These are phyloP conservation scores for Cheilosia pagana DNA, from an alignment of 2,888 invertebrate genomes.

Conservation along the genomic window DNA sequence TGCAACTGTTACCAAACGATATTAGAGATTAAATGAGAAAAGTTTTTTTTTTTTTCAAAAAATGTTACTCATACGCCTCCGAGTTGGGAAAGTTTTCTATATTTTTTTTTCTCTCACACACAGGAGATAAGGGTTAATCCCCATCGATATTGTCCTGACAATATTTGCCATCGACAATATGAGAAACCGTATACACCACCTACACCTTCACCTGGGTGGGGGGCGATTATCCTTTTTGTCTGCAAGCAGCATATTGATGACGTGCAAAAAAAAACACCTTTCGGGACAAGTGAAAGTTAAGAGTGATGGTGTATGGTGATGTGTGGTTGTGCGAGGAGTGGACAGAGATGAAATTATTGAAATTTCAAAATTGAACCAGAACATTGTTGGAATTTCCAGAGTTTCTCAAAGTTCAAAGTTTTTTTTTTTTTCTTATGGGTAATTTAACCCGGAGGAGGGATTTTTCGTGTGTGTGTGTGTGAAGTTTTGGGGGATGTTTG, in stretches of 20 bases:
- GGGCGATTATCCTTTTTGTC: constrained; percentile 5
- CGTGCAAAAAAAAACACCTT: constrained; percentile 21
- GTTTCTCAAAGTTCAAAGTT: background rate
- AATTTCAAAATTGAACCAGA: constrained; percentile 4
- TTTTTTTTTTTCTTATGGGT: background rate
- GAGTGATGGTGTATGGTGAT: background rate
- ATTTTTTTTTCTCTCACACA: background rate
- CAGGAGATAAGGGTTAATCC: background rate
- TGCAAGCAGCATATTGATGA: constrained; percentile 17
- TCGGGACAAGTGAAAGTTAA: background rate
- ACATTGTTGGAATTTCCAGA: background rate
- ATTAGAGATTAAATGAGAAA: constrained; percentile 18
- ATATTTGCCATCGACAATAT: background rate
- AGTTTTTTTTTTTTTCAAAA: constrained; percentile 21
- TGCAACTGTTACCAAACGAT: constrained; percentile 16
- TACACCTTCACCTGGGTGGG: background rate
- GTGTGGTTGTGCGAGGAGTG: background rate
- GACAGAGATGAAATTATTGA: background rate
- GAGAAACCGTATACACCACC: too few species aligned
- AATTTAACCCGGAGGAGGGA: constrained; percentile 1
- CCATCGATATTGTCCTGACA: constrained; percentile 7
- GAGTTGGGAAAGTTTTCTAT: background rate
- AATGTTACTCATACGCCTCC: constrained; percentile 23
- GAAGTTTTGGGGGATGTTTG: background rate
- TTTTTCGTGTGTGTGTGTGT: background rate